Evolutionary conservation across 2,888 invertebrate genomes (phyloP).

Genomic region (Magallana nippona): DNA sequence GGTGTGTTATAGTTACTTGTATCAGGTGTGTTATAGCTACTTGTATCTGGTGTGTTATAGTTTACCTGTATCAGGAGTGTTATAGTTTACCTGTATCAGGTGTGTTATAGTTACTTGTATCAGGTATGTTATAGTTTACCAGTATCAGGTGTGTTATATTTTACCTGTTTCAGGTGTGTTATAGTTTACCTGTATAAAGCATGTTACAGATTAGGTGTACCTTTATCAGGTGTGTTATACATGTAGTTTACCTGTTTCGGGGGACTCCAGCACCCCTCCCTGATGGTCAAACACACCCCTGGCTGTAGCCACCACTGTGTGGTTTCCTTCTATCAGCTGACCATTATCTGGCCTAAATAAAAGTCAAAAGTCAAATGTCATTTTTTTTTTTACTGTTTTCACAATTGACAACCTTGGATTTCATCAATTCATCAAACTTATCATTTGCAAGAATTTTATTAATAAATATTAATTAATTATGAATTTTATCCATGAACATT

Average conservation of each 20-base stretch:
- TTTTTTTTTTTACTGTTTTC: background rate
- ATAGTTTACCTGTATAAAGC: no score
- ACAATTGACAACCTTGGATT: no score
- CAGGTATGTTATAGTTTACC: no score
- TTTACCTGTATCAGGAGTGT: background rate
- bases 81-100: no score
- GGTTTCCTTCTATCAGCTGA: constrained; percentile 68
- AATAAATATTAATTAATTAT: no score
- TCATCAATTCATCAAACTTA: no score
- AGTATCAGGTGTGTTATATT: background rate
- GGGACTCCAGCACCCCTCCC: constrained; percentile 90
- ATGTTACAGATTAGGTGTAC: background rate
- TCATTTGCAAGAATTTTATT: no score
- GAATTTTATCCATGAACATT: no score
- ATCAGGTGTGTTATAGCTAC: no score
- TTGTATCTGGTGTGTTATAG: no score
- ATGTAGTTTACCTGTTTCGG: constrained; percentile 86
- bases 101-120: no score
- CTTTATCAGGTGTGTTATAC: background rate
- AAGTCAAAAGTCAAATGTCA: constrained; percentile 10
- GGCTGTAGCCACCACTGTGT: constrained; percentile 78
- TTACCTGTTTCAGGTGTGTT: background rate
- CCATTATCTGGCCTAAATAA: constrained; percentile 61
- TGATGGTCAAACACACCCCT: constrained; percentile 77
- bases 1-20: no score